Conservation (phyloP, 2,888 invertebrate genomes). For the Ashinkailepas kermadecensis region DNA sequence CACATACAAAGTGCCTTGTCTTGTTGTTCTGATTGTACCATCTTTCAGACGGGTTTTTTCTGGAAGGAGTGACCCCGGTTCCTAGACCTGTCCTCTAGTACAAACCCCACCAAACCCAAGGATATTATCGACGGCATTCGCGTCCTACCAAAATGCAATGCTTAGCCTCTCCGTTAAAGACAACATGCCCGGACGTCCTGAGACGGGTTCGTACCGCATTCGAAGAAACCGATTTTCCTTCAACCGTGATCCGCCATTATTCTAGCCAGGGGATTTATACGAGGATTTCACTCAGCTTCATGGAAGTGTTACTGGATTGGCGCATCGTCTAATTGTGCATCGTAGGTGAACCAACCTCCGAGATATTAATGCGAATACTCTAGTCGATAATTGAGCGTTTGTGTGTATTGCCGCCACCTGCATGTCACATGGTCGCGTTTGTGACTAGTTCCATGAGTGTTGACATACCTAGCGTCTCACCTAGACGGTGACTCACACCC, state of each 20-base stretch:
- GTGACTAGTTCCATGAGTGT: neutral
- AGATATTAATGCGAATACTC: neutral
- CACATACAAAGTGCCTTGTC: slow-evolving; percentile 3
- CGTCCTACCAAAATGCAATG: too few species aligned
- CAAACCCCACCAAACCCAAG: neutral
- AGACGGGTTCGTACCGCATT: too few species aligned
- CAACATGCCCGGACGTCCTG: too few species aligned
- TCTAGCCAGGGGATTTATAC: neutral
- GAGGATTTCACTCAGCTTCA: neutral
- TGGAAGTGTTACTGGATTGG: neutral
- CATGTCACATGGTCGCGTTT: neutral
- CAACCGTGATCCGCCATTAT: too few species aligned
- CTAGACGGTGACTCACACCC: neutral
- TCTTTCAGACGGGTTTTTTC: neutral
- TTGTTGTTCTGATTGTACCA: neutral
- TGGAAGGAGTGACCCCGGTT: neutral
- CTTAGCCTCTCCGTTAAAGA: too few species aligned
- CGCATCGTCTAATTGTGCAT: neutral
- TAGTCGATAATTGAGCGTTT: neutral
- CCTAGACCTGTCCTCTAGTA: neutral
- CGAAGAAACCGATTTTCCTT: too few species aligned
- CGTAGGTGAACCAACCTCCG: neutral
- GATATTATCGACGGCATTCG: too few species aligned
- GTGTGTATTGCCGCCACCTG: neutral
- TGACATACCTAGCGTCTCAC: neutral